Evolutionary conservation across 2,888 invertebrate genomes (phyloP), one percentile per base, ranked within the genome.

Genomic region (Dryococelus australis): DNA sequence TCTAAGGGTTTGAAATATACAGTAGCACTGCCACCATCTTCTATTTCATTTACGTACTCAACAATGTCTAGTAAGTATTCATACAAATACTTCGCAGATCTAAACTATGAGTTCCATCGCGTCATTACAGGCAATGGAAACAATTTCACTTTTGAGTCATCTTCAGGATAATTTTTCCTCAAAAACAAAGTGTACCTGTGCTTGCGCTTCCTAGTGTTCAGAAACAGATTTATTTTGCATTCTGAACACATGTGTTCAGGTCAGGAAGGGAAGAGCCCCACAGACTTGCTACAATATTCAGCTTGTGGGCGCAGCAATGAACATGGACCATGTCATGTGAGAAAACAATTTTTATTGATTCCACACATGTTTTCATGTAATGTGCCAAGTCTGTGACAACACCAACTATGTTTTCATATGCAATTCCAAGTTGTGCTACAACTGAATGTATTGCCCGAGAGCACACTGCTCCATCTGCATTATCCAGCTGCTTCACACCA

Each of bases 261-360:
- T 85, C 85, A 35, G 43, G 35, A 26, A 85, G 85, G 12, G 2
- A 26, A 27, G 27, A n/a, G n/a, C 35, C 12, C 85, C 85, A 85
- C 85, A 85, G 8, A 51, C 85, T 85, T 43, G 85, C 85, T 13
- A 85, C 43, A 28, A 85, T 85, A 20, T 85, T 85, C 10, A 85
- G 85, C 16, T 35, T 27, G 43, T 85, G 85, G 85, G 85, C 85
- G 35, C 85, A 85, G 20, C 85, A 85, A 12, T 85, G 85, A 43
- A 85, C 43, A 35, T 85, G 85, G 3, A 85, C 35, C 85, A 85
- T 85, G 12, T 26, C 35, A 51, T 24, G 2, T 1, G 43, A 43
- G 51, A 85, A 85, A 4, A 51, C 24, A 27, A 28, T 9, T 27
- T 26, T 27, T 27, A 85, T 9, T 35, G 85, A 27, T 1, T 28